These are phyloP conservation scores for Piscicola geometra DNA, from an alignment of 2,888 invertebrate genomes.

Conservation along the genomic window DNA sequence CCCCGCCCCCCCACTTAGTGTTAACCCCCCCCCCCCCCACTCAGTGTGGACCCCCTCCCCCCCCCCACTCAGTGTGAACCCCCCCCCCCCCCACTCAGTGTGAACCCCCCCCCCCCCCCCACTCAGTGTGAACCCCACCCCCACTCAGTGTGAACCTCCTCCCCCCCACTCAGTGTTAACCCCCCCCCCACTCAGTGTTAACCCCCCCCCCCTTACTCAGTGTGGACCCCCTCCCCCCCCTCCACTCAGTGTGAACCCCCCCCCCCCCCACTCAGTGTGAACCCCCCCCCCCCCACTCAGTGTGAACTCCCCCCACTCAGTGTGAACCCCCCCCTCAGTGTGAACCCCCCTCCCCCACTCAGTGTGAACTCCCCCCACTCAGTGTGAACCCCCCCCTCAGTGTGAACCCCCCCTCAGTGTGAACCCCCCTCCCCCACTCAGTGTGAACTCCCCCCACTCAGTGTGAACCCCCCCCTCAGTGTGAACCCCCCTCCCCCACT, in stretches of 20 bases:
- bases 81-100: not conserved
- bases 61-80: not conserved
- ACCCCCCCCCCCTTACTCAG: slow-evolving; percentile 38
- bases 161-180: slow-evolving; percentile 40
- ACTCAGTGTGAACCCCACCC: not conserved
- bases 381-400: too few relatives aligned
- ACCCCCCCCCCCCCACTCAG: not conserved
- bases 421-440: too few relatives aligned
- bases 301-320: not conserved
- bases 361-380: too few relatives aligned
- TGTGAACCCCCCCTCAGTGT: too few relatives aligned
- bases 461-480: too few relatives aligned
- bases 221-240: not conserved
- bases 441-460: too few relatives aligned
- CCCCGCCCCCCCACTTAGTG: too few relatives aligned
- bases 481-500: too few relatives aligned
- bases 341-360: too few relatives aligned
- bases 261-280: not conserved
- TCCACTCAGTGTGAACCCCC: not conserved
- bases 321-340: too few relatives aligned
- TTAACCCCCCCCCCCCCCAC: not conserved
- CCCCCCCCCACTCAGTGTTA: slow-evolving; percentile 45
- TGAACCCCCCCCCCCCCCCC: not conserved
- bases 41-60: too few relatives aligned
- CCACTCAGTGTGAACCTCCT: slow-evolving; percentile 40